Base-by-base conservation (phyloP, 92 coral and sea anemone genomes). In the Nematostella vectensis region DNA sequence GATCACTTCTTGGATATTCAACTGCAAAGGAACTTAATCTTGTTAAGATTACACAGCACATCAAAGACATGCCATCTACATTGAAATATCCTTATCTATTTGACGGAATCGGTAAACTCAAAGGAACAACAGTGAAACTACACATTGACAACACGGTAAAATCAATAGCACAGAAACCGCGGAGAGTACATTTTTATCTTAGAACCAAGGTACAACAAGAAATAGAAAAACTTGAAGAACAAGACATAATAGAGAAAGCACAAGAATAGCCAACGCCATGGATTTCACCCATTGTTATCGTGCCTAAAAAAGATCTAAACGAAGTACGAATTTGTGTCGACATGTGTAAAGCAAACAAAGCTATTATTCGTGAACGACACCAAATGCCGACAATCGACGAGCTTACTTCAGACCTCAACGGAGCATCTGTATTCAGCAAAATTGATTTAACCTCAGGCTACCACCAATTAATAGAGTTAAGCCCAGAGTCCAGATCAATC, bases 221-320 rank as follows among this genome's bases (percentile, higher is more conserved):
- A 52, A 53, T 83, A 1, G 42, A 63, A 15, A 63, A 63, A 12
- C 51, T 72, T 2, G 59, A 67, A 43, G 54, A 71, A 22, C 67
- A 31, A 39, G 81, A 59, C 37, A 70, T 78, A 12, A 83, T 77
- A 0, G 91, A 72, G 22, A 52, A 54, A 6, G 75, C 62, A 11
- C 55, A 61, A 16, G 40, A 15, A n/a, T 74, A n/a, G 27, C 78
- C 79, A 1, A 80, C 88, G 25, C 70, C 69, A 25, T 78, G 82
- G 85, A 70, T 67, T 17, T 66, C 73, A 13, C 87, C 87, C 15
- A 37, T 83, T 10, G 86, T 78, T 25, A 33, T 63, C 13, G 71
- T 63, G 18, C 72, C 69, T 4, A 82, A 82, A 57, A 68, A 33
- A 15, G 15, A 70, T 31, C 65, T 76, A 2, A 65, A 79, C 42